These are phyloP conservation scores for Sceloporus undulatus DNA, from an alignment of 2,113 vertebrate species.

Conservation along the genomic window DNA sequence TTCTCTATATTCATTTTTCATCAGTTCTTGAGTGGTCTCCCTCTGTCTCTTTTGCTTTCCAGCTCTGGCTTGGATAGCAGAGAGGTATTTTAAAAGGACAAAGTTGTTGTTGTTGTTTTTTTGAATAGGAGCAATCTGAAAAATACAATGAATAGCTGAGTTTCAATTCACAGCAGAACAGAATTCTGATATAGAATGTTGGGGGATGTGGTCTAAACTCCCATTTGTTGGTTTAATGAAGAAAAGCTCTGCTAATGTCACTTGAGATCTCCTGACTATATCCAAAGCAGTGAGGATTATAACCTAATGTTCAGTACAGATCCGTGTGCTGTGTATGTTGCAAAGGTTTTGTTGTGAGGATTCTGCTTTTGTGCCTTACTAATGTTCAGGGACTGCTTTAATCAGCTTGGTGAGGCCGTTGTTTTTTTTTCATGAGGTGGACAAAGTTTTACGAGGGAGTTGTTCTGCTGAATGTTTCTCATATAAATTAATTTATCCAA, in stretches of 20 bases:
- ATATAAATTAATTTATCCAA: too few species aligned
- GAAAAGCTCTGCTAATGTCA: not conserved
- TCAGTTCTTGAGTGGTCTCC: rapidly evolving
- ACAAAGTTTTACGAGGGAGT: not conserved
- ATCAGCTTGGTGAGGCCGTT: too few species aligned
- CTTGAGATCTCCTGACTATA: not conserved
- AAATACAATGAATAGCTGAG: not conserved
- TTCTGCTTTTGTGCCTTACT: too few species aligned
- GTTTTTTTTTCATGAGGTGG: not conserved
- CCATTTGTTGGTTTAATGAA: not conserved
- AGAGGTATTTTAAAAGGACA: not conserved
- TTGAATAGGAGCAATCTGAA: not conserved
- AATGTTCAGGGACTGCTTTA: not conserved
- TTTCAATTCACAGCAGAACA: not conserved
- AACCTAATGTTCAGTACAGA: not conserved
- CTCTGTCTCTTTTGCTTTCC: not conserved
- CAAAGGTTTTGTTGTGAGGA: not conserved
- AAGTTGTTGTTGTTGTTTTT: too few species aligned
- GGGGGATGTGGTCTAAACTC: too few species aligned
- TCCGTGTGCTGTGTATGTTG: not conserved
- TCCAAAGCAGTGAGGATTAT: not conserved
- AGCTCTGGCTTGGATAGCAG: not conserved
- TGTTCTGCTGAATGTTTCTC: too few species aligned
- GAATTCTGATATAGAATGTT: not conserved
- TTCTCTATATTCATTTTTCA: constrained; percentile 19